Conservation (phyloP, 2,888 invertebrate species). For the Nymphalis c-album region DNA sequence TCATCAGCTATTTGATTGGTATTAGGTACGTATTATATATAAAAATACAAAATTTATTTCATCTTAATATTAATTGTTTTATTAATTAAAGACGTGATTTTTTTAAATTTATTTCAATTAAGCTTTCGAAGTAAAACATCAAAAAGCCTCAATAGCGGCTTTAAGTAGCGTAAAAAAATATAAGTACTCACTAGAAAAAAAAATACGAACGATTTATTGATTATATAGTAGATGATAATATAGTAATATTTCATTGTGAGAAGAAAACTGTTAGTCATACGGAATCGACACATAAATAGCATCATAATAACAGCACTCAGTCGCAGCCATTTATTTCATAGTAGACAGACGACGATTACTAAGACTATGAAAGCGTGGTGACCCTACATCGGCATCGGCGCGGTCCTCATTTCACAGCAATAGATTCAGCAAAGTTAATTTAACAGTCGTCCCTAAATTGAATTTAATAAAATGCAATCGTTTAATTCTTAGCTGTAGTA, state of each 20-base stretch:
- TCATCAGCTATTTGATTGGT: no score
- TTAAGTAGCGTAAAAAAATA: not conserved
- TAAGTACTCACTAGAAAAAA: not conserved
- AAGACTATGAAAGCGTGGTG: constrained; percentile 59
- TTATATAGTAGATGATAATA: no score
- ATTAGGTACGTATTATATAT: no score
- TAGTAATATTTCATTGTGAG: constrained; percentile 3
- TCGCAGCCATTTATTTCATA: constrained; percentile 43
- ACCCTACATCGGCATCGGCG: constrained; percentile 44
- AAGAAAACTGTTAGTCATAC: constrained; percentile 33
- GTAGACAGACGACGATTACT: constrained; percentile 48
- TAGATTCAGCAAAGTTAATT: constrained; percentile 29
- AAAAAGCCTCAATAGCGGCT: not conserved
- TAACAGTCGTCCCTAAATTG: constrained; percentile 12
- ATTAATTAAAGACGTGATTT: not conserved
- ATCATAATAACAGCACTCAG: constrained; percentile 47
- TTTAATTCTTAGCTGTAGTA: no score
- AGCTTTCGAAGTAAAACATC: no score
- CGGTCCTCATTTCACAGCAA: constrained; percentile 28
- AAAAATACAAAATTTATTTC: no score
- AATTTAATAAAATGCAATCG: constrained; percentile 13
- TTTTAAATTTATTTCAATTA: not conserved
- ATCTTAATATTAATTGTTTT: no score
- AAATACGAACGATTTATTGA: not conserved
- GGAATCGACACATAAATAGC: constrained; percentile 41